These are phyloP conservation scores for Drosophila ohnishii DNA, from an alignment of 1,140 invertebrate species.

Conservation along the genomic window DNA sequence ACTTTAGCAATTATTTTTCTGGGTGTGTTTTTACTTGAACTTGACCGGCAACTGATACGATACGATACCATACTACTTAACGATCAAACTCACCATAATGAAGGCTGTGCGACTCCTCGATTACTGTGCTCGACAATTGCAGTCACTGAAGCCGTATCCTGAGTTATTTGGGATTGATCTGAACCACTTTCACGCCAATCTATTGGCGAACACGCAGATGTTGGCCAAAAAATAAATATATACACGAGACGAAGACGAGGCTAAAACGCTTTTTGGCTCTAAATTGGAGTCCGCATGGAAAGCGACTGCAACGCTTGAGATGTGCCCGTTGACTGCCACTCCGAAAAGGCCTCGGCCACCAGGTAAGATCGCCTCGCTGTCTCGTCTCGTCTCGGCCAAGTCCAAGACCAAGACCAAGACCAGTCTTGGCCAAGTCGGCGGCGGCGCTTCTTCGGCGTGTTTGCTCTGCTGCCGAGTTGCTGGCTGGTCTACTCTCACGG, in stretches of 20 bases:
- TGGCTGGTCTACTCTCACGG: conserved; percentile 45
- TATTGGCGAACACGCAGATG: conserved; percentile 62
- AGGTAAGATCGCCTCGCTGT: conserved; percentile 58
- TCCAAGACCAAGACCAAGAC: conserved; percentile 33
- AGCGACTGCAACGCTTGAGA: conserved; percentile 74
- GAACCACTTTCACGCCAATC: conserved; percentile 71
- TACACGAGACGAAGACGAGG: conserved; percentile 19
- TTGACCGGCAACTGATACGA: conserved; percentile 1
- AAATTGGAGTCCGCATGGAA: conserved; percentile 34
- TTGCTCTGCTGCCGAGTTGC: conserved; percentile 42
- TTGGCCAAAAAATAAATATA: conserved; percentile 44
- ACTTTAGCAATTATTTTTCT: not conserved
- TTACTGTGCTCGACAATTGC: conserved; percentile 7
- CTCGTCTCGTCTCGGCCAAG: conserved; percentile 42
- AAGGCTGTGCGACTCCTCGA: conserved; percentile 20
- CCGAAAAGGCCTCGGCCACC: conserved; percentile 57
- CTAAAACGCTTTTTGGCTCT: conserved; percentile 17
- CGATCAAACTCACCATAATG: conserved; percentile 22
- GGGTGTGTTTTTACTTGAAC: conserved; percentile 1
- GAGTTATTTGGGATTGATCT: conserved; percentile 57
- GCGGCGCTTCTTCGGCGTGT: conserved; percentile 61
- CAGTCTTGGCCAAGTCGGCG: conserved; percentile 38
- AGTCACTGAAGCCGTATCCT: conserved; percentile 47
- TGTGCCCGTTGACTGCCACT: conserved; percentile 71
- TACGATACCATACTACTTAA: not conserved